Evolutionary conservation across 2,113 vertebrate genomes (phyloP).

Genomic region (Phaethon lepturus): DNA sequence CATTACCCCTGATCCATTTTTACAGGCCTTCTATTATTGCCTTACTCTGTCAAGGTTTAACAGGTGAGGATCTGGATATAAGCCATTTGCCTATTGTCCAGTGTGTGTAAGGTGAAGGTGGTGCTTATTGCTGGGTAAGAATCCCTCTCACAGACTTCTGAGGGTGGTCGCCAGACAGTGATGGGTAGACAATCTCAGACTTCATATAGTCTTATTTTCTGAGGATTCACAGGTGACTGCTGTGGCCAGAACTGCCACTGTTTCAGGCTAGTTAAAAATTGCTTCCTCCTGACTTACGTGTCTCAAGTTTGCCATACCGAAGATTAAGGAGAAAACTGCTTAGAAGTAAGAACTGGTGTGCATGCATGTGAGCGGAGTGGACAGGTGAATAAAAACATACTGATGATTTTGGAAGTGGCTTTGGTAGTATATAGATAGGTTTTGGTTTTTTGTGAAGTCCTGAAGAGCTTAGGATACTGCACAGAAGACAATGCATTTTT

Average conservation of each 20-base stretch:
- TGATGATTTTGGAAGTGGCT: not conserved
- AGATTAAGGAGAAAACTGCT: not conserved
- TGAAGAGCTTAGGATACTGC: not conserved
- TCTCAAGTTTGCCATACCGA: not conserved
- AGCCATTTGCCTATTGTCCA: not conserved
- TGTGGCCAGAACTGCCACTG: not conserved
- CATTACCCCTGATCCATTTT: not conserved
- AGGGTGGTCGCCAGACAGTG: not conserved
- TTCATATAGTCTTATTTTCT: not conserved
- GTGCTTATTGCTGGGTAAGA: not conserved
- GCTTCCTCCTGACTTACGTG: not conserved
- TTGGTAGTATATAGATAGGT: not conserved
- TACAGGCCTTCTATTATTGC: not conserved
- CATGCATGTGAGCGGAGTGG: not conserved
- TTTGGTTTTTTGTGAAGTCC: not conserved
- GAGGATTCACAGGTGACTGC: not conserved
- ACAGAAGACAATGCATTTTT: not conserved
- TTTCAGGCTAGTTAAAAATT: not conserved
- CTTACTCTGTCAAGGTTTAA: not conserved
- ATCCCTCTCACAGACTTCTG: not conserved
- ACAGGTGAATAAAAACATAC: not conserved
- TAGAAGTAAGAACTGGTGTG: not conserved
- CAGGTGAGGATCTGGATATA: not conserved
- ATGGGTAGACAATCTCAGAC: not conserved
- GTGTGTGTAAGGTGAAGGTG: not conserved